Conservation (phyloP, 2,797 vertebrate genomes). For the Acrossocheilus wenchowensis region DNA sequence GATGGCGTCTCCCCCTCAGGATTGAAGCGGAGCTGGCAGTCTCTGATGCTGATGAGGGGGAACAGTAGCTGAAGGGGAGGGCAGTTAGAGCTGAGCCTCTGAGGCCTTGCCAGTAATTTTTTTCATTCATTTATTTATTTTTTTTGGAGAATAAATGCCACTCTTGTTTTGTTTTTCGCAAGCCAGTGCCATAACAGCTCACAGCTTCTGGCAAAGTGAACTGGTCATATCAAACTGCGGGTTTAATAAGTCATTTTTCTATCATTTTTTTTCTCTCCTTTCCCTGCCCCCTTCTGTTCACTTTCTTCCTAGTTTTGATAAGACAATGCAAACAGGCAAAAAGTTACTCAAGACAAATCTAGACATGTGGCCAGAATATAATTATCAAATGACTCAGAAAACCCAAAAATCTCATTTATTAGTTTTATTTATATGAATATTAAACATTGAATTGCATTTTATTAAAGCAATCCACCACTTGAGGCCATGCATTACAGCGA, state of each 20-base stretch:
- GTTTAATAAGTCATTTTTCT: constrained; percentile 19
- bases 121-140: neutral
- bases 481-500: no score
- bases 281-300: neutral
- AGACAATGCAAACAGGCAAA: neutral
- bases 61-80: constrained; percentile 47
- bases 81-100: constrained; percentile 38
- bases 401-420: neutral
- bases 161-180: neutral
- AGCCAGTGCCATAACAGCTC: constrained; percentile 8
- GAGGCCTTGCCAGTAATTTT: neutral
- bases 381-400: neutral
- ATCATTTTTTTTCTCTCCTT: neutral
- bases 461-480: no score
- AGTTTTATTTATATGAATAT: neutral
- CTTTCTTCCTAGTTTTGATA: neutral
- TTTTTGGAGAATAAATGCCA: constrained; percentile 20
- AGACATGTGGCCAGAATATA: neutral
- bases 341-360: neutral
- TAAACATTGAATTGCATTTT: neutral
- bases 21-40: constrained; percentile 35
- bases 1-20: neutral
- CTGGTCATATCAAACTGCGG: constrained; percentile 15
- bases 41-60: constrained; percentile 40
- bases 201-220: constrained; percentile 41